phyloP scores from a whole-genome alignment of 1,140 invertebrate genomes.

The Eupristina koningsbergeri region DNA sequence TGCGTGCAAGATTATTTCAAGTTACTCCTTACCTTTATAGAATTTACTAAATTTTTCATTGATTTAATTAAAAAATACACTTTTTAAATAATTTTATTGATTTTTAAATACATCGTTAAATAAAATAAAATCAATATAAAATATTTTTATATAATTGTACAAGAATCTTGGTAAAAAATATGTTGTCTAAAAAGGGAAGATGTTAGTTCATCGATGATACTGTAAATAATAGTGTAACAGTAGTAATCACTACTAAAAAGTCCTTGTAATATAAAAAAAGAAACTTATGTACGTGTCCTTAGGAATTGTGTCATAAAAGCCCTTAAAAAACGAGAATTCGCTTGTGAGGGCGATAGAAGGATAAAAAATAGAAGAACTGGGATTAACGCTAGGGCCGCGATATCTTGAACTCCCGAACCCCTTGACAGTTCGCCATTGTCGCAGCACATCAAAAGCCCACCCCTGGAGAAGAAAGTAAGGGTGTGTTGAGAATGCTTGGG shows the following conservation, averaged over 20 bases:
- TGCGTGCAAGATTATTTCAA: too few species aligned
- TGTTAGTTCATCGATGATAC: too few species aligned
- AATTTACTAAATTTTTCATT: too few species aligned
- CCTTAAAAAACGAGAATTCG: neutral
- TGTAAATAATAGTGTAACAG: neutral
- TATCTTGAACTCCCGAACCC: neutral
- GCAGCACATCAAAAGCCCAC: neutral
- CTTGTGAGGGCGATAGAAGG: neutral
- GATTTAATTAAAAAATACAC: too few species aligned
- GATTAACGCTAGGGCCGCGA: neutral
- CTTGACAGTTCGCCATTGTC: neutral
- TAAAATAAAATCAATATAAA: too few species aligned
- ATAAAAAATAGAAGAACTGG: neutral
- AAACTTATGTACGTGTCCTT: neutral
- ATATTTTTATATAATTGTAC: too few species aligned
- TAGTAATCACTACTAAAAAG: neutral
- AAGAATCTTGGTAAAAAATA: too few species aligned
- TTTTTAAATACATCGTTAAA: too few species aligned
- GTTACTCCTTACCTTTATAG: too few species aligned
- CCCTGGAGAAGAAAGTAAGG: neutral
- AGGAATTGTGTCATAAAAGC: neutral
- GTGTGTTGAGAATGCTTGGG: constrained; percentile 6
- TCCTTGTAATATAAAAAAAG: neutral
- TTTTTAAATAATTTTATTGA: too few species aligned
- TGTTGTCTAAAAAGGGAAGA: too few species aligned